Percentiles rank a stretch among this genome's conserved stretches.
Evolutionary conservation across 1,140 invertebrate genomes (phyloP).

Genomic region (Brachionus rubens): DNA sequence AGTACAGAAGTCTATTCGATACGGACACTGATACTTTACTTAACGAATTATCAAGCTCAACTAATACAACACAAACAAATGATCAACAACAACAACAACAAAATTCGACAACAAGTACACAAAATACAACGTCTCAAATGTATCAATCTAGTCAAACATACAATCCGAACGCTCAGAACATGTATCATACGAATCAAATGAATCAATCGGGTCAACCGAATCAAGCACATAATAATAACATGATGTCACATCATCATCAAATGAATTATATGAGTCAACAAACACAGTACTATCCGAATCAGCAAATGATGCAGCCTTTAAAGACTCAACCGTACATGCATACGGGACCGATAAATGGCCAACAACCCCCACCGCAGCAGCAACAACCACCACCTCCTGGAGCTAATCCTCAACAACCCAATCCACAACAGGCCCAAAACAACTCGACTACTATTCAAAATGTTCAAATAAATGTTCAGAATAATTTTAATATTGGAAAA

Average conservation of each 20-base stretch:
- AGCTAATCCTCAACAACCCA: too few species aligned
- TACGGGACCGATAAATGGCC: background rate
- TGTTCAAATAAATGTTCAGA: background rate
- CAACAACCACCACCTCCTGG: too few species aligned
- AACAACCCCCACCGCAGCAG: background rate
- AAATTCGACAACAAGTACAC: background rate
- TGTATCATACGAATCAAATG: slow-evolving; percentile 4
- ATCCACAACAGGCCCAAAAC: background rate
- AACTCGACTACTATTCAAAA: background rate
- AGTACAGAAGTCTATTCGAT: slow-evolving; percentile 42
- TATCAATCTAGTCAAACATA: slow-evolving; percentile 9
- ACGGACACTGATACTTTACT: slow-evolving; percentile 45
- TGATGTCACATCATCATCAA: slow-evolving; percentile 12
- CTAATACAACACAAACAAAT: background rate
- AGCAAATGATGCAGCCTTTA: background rate
- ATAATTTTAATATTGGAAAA: slow-evolving; percentile 4
- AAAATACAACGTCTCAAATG: background rate
- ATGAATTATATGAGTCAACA: background rate
- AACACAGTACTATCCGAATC: background rate
- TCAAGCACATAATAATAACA: too few species aligned
- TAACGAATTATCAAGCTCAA: slow-evolving; percentile 6
- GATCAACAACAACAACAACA: background rate
- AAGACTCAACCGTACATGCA: background rate
- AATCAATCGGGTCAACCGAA: background rate
- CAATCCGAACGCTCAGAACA: background rate